These are phyloP conservation scores for Pangasianodon gigas DNA, from an alignment of 2,113 vertebrate genomes.

Conservation along the genomic window DNA sequence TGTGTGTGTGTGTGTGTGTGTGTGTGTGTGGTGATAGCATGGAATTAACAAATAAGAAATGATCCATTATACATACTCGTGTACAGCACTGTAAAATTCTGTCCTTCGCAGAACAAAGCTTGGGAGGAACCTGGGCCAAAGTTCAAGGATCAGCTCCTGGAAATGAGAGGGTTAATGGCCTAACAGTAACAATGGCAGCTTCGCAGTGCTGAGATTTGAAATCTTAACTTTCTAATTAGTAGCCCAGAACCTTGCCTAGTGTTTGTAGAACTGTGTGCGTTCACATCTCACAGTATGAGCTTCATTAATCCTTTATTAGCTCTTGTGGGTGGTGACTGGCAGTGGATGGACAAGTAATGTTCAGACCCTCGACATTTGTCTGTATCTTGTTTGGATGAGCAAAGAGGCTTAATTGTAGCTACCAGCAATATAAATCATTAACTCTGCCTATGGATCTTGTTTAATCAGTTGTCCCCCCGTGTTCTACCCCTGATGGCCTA, in stretches of 20 bases:
- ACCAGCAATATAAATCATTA: neutral
- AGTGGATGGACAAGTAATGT: neutral
- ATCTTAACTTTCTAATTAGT: neutral
- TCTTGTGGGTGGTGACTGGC: neutral
- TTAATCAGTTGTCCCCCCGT: neutral
- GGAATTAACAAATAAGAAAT: neutral
- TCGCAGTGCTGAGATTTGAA: no score
- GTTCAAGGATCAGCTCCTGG: neutral
- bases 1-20: slow-evolving; percentile 4
- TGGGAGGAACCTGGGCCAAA: neutral
- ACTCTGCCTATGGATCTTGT: neutral
- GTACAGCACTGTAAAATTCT: neutral
- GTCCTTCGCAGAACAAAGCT: neutral
- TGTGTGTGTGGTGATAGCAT: neutral
- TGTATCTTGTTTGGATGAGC: neutral
- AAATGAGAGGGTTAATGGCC: neutral
- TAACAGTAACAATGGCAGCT: neutral
- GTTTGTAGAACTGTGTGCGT: neutral
- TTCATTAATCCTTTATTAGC: neutral
- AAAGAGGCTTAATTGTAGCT: neutral
- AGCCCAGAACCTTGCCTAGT: no score
- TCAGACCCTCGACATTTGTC: neutral
- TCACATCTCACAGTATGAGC: neutral
- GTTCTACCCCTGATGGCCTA: neutral
- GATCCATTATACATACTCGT: neutral